These are phyloP conservation scores for Brachyistius frenatus DNA, from an alignment of 2,113 vertebrate genomes.

Conservation along the genomic window DNA sequence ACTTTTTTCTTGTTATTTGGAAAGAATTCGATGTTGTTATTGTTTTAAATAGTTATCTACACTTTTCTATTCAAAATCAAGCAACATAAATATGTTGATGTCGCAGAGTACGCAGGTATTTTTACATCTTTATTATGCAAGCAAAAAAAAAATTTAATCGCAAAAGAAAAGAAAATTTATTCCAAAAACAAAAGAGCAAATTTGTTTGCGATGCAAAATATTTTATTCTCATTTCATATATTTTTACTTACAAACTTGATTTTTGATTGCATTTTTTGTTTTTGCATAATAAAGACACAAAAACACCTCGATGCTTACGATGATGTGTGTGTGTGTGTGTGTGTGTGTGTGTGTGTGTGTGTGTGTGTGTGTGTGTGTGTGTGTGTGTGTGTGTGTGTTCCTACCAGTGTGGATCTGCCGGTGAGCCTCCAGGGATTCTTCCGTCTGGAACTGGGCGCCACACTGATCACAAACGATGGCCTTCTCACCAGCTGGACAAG, in stretches of 20 bases:
- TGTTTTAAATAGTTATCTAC: not conserved
- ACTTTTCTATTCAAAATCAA: not conserved
- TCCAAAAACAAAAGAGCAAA: too few species aligned
- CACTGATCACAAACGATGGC: conserved; percentile 98
- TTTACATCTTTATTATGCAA: not conserved
- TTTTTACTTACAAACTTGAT: too few species aligned
- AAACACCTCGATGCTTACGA: too few species aligned
- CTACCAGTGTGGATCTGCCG: conserved; percentile 96
- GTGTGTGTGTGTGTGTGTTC: conserved; percentile 52
- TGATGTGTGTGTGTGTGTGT: too few species aligned
- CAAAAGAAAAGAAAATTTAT: too few species aligned
- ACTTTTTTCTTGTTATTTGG: not conserved
- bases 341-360: too few species aligned
- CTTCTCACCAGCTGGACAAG: conserved; percentile 91
- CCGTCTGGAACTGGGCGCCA: conserved; percentile 96
- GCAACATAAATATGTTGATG: not conserved
- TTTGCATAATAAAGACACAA: too few species aligned
- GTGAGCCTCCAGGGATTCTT: conserved; percentile 95
- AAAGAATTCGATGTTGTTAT: not conserved
- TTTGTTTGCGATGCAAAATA: too few species aligned
- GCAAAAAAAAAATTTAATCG: too few species aligned
- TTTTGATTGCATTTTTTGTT: too few species aligned
- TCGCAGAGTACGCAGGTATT: conserved; percentile 11
- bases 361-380: conserved; percentile 19
- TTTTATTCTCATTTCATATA: too few species aligned